phyloP scores from a whole-genome alignment of 2,888 invertebrate genomes.

The Drosophila nr. perissopoda region DNA sequence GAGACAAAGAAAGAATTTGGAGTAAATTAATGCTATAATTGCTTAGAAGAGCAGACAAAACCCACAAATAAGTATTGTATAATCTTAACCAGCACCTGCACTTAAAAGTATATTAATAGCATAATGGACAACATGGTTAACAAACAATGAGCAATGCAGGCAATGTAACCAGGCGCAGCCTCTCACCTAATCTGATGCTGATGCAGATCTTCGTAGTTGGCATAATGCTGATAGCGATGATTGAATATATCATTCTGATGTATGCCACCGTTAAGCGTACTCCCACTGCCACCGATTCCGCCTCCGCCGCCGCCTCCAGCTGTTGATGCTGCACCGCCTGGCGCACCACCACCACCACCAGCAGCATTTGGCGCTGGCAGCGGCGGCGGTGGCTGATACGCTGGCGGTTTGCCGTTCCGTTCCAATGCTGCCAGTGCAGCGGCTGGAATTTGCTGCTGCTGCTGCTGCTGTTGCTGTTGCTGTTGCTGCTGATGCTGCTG shows the following conservation, averaged over 20 bases:
- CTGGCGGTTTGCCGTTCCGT: slow-evolving; percentile 83
- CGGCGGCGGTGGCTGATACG: slow-evolving; percentile 85
- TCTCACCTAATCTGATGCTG: slow-evolving; percentile 93
- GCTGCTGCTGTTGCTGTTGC: slow-evolving; percentile 80
- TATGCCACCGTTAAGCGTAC: slow-evolving; percentile 73
- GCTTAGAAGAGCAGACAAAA: neutral
- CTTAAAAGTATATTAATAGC: neutral
- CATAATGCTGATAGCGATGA: slow-evolving; percentile 88
- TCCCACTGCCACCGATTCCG: neutral
- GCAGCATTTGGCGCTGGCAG: slow-evolving; percentile 78
- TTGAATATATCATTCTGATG: slow-evolving; percentile 85
- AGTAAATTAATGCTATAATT: neutral
- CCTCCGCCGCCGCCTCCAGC: neutral
- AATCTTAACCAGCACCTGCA: slow-evolving; percentile 33
- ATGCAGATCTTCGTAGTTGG: slow-evolving; percentile 94
- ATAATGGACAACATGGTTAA: neutral
- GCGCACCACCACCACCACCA: slow-evolving; percentile 51
- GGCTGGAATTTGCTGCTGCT: slow-evolving; percentile 78
- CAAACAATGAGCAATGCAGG: neutral
- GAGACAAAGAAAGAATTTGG: neutral
- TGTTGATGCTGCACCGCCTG: neutral
- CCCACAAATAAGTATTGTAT: neutral
- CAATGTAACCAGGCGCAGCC: slow-evolving; percentile 4
- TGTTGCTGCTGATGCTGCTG: slow-evolving; percentile 81
- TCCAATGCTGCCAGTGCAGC: slow-evolving; percentile 82